phyloP scores from a whole-genome alignment of 2,888 invertebrate species.

The Cataglyphis livida region DNA sequence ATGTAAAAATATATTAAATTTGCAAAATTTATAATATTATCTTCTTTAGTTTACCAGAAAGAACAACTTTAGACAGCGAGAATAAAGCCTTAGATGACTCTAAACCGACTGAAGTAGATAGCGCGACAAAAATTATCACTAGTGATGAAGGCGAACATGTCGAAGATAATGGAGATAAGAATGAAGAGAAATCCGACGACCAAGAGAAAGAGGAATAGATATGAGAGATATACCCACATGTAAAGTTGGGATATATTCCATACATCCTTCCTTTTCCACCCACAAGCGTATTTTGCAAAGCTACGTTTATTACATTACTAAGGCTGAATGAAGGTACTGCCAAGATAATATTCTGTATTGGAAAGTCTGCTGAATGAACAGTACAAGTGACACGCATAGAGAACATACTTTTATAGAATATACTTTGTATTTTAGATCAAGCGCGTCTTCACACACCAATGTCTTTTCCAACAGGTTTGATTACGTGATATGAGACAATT shows the following conservation, averaged over 20 bases:
- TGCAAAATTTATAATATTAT: conserved; percentile 1
- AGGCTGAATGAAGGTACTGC: conserved; percentile 79
- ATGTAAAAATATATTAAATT: conserved; percentile 21
- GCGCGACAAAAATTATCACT: conserved; percentile 81
- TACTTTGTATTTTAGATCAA: conserved; percentile 69
- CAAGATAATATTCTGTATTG: conserved; percentile 72
- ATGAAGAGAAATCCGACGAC: conserved; percentile 82
- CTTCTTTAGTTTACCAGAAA: conserved; percentile 77
- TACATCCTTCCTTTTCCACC: conserved; percentile 75
- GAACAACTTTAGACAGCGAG: conserved; percentile 75
- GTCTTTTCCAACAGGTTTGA: conserved; percentile 58
- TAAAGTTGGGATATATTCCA: conserved; percentile 62
- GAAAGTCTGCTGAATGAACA: conserved; percentile 63
- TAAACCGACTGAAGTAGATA: conserved; percentile 77
- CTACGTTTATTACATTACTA: conserved; percentile 74
- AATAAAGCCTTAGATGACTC: conserved; percentile 73
- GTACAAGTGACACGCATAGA: conserved; percentile 67
- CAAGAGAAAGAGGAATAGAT: conserved; percentile 84
- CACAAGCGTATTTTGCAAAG: conserved; percentile 75
- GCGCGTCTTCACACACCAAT: conserved; percentile 54
- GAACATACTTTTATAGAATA: conserved; percentile 69
- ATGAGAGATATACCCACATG: conserved; percentile 65
- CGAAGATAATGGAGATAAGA: conserved; percentile 81
- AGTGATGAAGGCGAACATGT: conserved; percentile 82
- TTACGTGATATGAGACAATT: conserved; percentile 60